Evolutionary conservation across 2,113 vertebrate genomes (phyloP).

Genomic region (Campylomormyrus tamandua): DNA sequence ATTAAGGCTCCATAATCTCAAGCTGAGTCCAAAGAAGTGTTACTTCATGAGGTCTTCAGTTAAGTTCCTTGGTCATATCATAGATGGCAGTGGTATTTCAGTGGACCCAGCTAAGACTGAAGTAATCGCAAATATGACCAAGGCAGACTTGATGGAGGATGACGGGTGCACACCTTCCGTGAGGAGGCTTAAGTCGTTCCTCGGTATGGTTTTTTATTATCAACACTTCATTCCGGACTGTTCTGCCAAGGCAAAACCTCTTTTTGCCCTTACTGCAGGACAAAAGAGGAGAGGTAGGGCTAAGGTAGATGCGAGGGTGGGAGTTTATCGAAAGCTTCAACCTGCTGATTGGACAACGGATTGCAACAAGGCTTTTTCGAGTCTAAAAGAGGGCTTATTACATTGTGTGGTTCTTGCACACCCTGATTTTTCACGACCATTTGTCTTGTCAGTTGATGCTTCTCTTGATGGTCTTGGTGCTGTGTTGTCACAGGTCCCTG

Average conservation of each 20-base stretch:
- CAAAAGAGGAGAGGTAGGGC: background rate
- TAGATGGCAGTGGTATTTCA: background rate
- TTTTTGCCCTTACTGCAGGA: background rate
- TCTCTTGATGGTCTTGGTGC: background rate
- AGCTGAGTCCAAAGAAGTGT: background rate
- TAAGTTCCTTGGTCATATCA: background rate
- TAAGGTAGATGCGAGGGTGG: background rate
- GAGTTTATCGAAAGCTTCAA: background rate
- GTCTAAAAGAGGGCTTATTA: background rate
- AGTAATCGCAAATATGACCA: background rate
- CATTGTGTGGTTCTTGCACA: background rate
- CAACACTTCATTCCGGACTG: background rate
- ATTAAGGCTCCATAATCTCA: background rate
- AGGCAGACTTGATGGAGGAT: too few species aligned
- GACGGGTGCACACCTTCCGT: background rate
- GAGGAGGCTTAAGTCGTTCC: background rate
- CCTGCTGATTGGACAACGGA: background rate
- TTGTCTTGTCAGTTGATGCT: slow-evolving; percentile 5
- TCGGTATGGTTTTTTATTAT: background rate
- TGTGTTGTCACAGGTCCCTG: background rate
- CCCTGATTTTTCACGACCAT: background rate
- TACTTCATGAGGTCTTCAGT: background rate
- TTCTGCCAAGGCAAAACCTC: background rate
- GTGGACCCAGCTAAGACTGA: background rate
- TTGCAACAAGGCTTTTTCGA: background rate